Evolutionary conservation across 1,140 invertebrate species (phyloP), one percentile per base, ranked within the genome.

Genomic region (Sarcophaga bullata): DNA sequence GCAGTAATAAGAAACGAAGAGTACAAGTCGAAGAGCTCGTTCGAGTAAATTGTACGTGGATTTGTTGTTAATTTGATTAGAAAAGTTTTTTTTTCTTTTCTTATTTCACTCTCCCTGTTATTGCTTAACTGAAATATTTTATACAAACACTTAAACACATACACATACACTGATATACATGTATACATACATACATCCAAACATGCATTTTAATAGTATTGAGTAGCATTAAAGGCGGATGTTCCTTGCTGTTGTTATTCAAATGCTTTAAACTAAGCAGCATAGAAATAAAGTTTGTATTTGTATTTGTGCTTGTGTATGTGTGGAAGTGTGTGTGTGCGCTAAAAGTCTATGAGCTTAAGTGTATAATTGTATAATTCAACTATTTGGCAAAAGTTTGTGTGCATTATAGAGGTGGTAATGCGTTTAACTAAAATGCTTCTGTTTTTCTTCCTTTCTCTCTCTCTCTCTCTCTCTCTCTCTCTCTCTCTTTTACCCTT

Each of bases 41-140:
- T 68, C 19, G n/a, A 17, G 62, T 25, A 19, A 68, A 68, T 68
- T 68, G 62, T 68, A 68, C 62, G 62, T 68, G 62, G 19, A 68
- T 68, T 68, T 68, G 62, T 19, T 68, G 62, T 68, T 68, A 68
- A 68, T 68, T 68, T 68, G 62, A 68, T 68, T 68, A 68, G 62
- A 68, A 68, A 68, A 68, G 15, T 68, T 68, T 68, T 19, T 37
- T 37, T 4, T 37, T 37, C 25, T 37, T 37, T 37, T 37, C 4
- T 37, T 37, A 2, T 37, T 37, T 1, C 25, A 37, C 25, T 37
- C 25, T 37, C 25, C 25, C 25, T 37, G n/a, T 19, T 68, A 68
- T 68, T 68, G 62, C 19, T 19, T 9, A 68, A 10, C 62, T 19
- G 10, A 68, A 68, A 68, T 58, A 58, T 58, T 11, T 13, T 58